Evolutionary conservation across 2,797 vertebrate genomes (phyloP).

Genomic region (Gobio occitaniae): DNA sequence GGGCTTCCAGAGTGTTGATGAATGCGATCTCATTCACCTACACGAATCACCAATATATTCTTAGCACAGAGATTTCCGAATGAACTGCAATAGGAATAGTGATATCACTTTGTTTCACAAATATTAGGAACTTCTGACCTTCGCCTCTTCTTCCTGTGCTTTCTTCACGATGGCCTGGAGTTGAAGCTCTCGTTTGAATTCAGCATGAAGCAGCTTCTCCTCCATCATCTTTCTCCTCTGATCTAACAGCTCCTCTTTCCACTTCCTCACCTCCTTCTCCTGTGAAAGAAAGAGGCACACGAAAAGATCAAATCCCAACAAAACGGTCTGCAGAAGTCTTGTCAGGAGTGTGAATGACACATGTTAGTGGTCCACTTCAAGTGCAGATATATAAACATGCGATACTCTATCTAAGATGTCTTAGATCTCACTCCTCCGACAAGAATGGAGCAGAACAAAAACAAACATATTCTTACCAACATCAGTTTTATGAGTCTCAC

Average conservation of each 20-base stretch:
- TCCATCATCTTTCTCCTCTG: slow-evolving; percentile 98
- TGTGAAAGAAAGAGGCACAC: slow-evolving; percentile 63
- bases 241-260: slow-evolving; percentile 97
- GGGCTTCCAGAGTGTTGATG: slow-evolving; percentile 97
- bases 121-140: slow-evolving; percentile 75
- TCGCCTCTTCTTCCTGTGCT: slow-evolving; percentile 98
- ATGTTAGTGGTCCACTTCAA: slow-evolving; percentile 69
- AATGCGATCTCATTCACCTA: slow-evolving; percentile 99
- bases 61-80: neutral
- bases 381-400: slow-evolving; percentile 71
- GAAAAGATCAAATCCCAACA: slow-evolving; percentile 13
- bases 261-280: slow-evolving; percentile 98
- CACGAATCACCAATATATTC: slow-evolving; percentile 18
- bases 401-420: slow-evolving; percentile 62
- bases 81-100: neutral
- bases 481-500: slow-evolving; percentile 18
- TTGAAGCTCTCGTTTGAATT: slow-evolving; percentile 95
- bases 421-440: slow-evolving; percentile 67
- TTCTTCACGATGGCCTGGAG: slow-evolving; percentile 99
- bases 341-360: slow-evolving; percentile 59
- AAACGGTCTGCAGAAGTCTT: slow-evolving; percentile 4
- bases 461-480: slow-evolving; percentile 66
- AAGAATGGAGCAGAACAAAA: slow-evolving; percentile 69
- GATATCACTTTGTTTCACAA: neutral
- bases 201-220: slow-evolving; percentile 94